Evolutionary conservation across 2,113 vertebrate species (phyloP), one percentile per base, ranked within the genome.

Genomic region (Chamaea fasciata): DNA sequence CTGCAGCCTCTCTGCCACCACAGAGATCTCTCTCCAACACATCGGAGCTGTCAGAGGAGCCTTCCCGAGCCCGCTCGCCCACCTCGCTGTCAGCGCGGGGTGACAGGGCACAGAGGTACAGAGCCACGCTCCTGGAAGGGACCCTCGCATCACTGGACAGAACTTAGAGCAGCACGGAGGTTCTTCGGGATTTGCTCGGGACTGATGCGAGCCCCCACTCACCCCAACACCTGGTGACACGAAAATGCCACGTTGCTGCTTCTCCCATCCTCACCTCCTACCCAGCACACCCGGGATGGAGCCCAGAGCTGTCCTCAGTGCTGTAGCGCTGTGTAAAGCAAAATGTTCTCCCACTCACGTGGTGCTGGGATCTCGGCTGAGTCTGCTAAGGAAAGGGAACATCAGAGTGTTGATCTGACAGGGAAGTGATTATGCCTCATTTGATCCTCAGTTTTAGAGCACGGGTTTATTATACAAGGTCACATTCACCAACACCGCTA

Each of bases 271-370:
- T 59, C 67, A 21, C 16, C 21, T 60, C 53, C 63, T 10, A 33
- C 59, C 74, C 49, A 50, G 65, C 1, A 3, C 31, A 14, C 1
- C 22, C 18, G 2, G 10, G 60, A 42, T 2, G 0, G 4, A 46
- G 49, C 46, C 52, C 78, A 27, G 63, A 42, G 56, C 85, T 68
- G 5, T 0, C n/a, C 50, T 22, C 27, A 14, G 39, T 6, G 67
- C 73, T 63, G 24, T 11, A 4, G 22, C 0, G 1, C 35, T 46
- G 55, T 20, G 31, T 3, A 37, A 83, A 79, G 53, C 11, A 22
- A 30, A 57, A 26, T 13, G 31, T 76, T 60, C 77, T 16, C 81
- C 69, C 77, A 11, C 15, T 31, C 57, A 30, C 3, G 0, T 64
- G 42, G 35, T 15, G 1, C n/a, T 5, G 47, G 22, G 39, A 70